These are phyloP conservation scores for Chitala chitala DNA, from an alignment of 2,113 vertebrate species.

Conservation along the genomic window DNA sequence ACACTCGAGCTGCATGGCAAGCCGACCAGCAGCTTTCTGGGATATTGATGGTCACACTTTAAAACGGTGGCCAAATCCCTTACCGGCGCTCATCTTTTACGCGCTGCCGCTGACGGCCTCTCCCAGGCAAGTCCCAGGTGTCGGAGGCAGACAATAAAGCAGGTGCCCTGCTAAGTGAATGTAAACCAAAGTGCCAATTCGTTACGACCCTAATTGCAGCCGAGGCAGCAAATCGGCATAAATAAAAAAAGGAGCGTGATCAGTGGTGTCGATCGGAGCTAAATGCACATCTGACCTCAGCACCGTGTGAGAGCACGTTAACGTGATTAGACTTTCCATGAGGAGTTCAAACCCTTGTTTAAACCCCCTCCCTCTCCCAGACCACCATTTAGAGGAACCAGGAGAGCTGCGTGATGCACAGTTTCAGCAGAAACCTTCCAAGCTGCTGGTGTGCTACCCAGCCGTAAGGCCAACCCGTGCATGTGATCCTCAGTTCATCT, in stretches of 20 bases:
- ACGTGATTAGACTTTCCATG: slow-evolving; percentile 34
- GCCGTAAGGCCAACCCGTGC: not conserved
- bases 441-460: not conserved
- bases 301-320: slow-evolving; percentile 39
- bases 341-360: not conserved
- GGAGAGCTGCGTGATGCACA: slow-evolving; percentile 13
- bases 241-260: slow-evolving; percentile 51
- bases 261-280: slow-evolving; percentile 22
- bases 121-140: slow-evolving; percentile 57
- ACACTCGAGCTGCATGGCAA: slow-evolving; percentile 4
- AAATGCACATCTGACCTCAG: slow-evolving; percentile 34
- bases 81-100: slow-evolving; percentile 31
- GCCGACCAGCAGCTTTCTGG: slow-evolving; percentile 34
- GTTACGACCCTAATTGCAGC: slow-evolving; percentile 54
- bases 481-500: not conserved
- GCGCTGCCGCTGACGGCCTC: slow-evolving; percentile 43
- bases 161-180: slow-evolving; percentile 55
- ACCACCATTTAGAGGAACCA: slow-evolving; percentile 6
- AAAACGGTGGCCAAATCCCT: slow-evolving; percentile 43
- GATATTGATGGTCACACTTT: slow-evolving; percentile 55
- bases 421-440: not conserved
- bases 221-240: slow-evolving; percentile 61
- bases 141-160: slow-evolving; percentile 49
- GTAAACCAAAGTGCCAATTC: slow-evolving; percentile 66
- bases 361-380: slow-evolving; percentile 15